Evolutionary conservation across 1,140 invertebrate genomes (phyloP).

Genomic region (Tetramorium alpestre): DNA sequence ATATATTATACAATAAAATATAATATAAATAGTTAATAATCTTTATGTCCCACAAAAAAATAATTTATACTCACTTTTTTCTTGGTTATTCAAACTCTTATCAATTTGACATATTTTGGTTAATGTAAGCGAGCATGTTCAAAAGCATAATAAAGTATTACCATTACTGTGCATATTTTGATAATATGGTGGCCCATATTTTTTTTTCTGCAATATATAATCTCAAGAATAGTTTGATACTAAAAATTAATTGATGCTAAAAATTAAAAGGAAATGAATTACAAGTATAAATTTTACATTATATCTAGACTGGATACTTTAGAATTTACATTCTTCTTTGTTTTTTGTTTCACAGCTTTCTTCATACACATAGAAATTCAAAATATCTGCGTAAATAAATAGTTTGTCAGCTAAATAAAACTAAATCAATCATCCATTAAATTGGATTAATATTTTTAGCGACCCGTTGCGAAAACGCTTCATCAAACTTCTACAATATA

Average conservation of each 20-base stretch:
- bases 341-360: background rate
- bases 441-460: constrained; percentile 16
- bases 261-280: background rate
- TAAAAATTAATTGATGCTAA: background rate
- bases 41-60: no score
- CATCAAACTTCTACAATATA: constrained; percentile 2
- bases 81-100: background rate
- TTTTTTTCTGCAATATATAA: background rate
- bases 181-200: background rate
- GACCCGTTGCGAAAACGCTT: background rate
- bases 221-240: background rate
- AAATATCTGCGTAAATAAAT: background rate
- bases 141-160: background rate
- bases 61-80: background rate
- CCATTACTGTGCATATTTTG: background rate
- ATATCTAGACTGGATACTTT: background rate
- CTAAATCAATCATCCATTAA: constrained; percentile 6
- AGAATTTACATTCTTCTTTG: background rate
- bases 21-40: background rate
- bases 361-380: background rate
- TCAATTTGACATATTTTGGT: background rate
- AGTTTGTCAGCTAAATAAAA: background rate
- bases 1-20: background rate
- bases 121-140: background rate
- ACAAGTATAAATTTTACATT: background rate